phyloP scores from a whole-genome alignment of 1,140 invertebrate genomes.

The Gerris buenoi region DNA sequence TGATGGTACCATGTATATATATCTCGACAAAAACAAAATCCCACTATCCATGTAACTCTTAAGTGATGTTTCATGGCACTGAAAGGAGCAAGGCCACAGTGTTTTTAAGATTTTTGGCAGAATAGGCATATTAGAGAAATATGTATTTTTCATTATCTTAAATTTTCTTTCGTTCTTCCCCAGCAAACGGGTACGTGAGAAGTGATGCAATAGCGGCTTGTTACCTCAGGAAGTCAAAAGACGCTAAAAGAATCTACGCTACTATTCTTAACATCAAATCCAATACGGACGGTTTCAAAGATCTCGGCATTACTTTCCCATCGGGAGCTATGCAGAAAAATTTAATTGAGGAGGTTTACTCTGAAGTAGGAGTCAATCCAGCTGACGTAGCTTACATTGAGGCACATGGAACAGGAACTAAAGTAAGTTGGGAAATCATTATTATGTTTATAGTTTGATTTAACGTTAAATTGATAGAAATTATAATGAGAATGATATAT shows the following conservation, averaged over 20 bases:
- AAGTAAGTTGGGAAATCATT: too few relatives aligned
- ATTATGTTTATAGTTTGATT: background rate
- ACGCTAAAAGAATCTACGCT: slow-evolving; percentile 40
- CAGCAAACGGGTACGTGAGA: slow-evolving; percentile 42
- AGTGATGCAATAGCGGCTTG: slow-evolving; percentile 40
- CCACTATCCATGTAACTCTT: background rate
- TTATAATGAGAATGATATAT: too few relatives aligned
- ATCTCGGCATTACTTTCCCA: slow-evolving; percentile 39
- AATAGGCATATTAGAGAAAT: too few relatives aligned
- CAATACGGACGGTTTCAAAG: slow-evolving; percentile 47
- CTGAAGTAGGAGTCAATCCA: slow-evolving; percentile 43
- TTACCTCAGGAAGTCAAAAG: slow-evolving; percentile 35
- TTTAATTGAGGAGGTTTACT: slow-evolving; percentile 44
- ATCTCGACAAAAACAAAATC: too few relatives aligned
- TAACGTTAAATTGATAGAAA: too few relatives aligned
- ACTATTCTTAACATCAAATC: slow-evolving; percentile 41
- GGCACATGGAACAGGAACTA: slow-evolving; percentile 48
- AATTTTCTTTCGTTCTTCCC: slow-evolving; percentile 8
- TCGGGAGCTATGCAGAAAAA: slow-evolving; percentile 33
- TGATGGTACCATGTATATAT: too few relatives aligned
- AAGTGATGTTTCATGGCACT: background rate
- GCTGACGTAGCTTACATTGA: slow-evolving; percentile 50
- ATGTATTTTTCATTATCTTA: too few relatives aligned
- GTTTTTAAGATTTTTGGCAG: too few relatives aligned
- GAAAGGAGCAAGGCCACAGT: too few relatives aligned